Evolutionary conservation across 2,888 invertebrate species (phyloP).

Genomic region (Drosophila parthenogenetica): DNA sequence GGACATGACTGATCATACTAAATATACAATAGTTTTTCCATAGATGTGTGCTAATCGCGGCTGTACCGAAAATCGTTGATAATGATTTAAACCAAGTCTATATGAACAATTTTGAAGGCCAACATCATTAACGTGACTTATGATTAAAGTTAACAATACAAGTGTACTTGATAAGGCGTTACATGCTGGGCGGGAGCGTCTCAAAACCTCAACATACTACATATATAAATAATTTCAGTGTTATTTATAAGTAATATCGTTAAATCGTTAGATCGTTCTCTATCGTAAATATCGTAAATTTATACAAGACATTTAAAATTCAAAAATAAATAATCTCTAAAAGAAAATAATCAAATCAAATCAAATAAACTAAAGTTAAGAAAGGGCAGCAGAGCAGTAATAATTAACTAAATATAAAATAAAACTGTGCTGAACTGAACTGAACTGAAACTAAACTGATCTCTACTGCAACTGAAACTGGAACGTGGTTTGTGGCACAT

Average conservation of each 20-base stretch:
- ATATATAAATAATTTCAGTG: conserved; percentile 37
- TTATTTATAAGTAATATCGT: conserved; percentile 40
- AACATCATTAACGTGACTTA: conserved; percentile 37
- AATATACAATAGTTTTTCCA: conserved; percentile 50
- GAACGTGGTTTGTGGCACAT: conserved; percentile 19
- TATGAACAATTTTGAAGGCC: conserved; percentile 37
- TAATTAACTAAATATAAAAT: conserved; percentile 52
- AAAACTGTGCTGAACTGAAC: conserved; percentile 44
- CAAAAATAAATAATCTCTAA: conserved; percentile 54
- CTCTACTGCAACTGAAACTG: conserved; percentile 17
- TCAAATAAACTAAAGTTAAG: conserved; percentile 26
- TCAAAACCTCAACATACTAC: conserved; percentile 36
- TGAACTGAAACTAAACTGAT: conserved; percentile 11
- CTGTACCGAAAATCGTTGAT: conserved; percentile 17
- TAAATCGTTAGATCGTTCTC: conserved; percentile 37
- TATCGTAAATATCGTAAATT: conserved; percentile 49
- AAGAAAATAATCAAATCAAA: neutral
- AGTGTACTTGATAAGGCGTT: conserved; percentile 51
- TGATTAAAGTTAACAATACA: conserved; percentile 43
- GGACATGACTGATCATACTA: conserved; percentile 45
- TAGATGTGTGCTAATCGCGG: conserved; percentile 45
- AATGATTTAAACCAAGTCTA: conserved; percentile 12
- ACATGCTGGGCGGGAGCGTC: conserved; percentile 45
- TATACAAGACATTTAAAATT: conserved; percentile 63
- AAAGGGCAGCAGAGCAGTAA: conserved; percentile 45